These are phyloP conservation scores for Ridgeia piscesae DNA, from an alignment of 1,140 invertebrate genomes.

Conservation along the genomic window DNA sequence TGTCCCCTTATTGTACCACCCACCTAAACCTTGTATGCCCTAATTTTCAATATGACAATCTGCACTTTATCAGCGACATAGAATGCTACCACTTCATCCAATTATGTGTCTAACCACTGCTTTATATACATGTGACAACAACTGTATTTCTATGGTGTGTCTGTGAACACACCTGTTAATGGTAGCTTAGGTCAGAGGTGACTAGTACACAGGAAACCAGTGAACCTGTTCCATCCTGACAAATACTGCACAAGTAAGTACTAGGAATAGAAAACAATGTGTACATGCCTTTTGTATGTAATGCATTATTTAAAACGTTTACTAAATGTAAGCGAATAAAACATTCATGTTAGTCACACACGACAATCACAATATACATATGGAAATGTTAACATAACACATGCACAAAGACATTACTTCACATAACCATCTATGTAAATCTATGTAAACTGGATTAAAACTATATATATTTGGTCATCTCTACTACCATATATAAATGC, in stretches of 20 bases:
- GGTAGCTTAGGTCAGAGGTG: too few species aligned
- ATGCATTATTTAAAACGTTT: neutral
- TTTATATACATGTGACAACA: too few species aligned
- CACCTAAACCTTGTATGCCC: too few species aligned
- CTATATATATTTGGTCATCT: neutral
- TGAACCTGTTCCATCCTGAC: neutral
- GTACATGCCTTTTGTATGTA: neutral
- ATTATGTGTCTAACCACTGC: too few species aligned
- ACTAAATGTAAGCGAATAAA: neutral
- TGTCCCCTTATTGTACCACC: too few species aligned
- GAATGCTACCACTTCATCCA: too few species aligned
- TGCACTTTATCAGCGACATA: too few species aligned
- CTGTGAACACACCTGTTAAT: too few species aligned
- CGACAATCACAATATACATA: neutral
- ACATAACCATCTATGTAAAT: neutral
- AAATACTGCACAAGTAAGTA: neutral
- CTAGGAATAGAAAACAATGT: neutral
- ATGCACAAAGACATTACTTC: neutral
- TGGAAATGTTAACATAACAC: neutral
- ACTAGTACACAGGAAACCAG: too few species aligned
- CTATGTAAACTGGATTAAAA: neutral
- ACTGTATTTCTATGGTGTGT: too few species aligned
- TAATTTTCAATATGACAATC: too few species aligned
- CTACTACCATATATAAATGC: neutral
- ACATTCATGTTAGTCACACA: neutral